Conservation (phyloP, 2,888 invertebrate genomes). For the Volucella inflata region DNA sequence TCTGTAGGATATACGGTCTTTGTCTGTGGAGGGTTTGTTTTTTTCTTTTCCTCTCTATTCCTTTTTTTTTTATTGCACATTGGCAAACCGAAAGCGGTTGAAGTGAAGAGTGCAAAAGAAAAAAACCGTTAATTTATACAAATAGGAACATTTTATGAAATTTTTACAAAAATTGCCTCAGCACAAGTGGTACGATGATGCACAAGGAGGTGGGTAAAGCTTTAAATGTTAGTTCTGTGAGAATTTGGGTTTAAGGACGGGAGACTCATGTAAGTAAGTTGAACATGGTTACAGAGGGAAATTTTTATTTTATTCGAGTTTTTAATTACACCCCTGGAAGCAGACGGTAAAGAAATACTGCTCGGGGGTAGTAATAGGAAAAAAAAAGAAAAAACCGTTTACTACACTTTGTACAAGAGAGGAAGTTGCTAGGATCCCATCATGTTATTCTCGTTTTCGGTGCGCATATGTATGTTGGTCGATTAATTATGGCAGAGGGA, state of each 20-base stretch:
- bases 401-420: neutral
- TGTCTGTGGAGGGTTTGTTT: neutral
- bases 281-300: neutral
- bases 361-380: no score
- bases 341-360: neutral
- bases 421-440: no score
- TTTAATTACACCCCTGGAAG: slow-evolving; percentile 10
- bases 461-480: no score
- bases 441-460: no score
- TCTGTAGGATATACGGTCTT: slow-evolving; percentile 1
- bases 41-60: slow-evolving; percentile 30
- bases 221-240: slow-evolving; percentile 26
- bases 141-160: slow-evolving; percentile 63
- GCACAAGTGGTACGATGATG: neutral
- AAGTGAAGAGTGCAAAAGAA: slow-evolving; percentile 9
- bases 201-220: neutral
- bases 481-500: no score
- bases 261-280: neutral
- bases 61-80: slow-evolving; percentile 23
- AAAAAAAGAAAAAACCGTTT: neutral
- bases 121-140: slow-evolving; percentile 63
- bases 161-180: slow-evolving; percentile 36
- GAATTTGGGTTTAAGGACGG: slow-evolving; percentile 13
- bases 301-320: slow-evolving; percentile 10
- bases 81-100: slow-evolving; percentile 9